Conservation (phyloP, 2,797 vertebrate genomes). For the Cephalopachus bancanus region DNA sequence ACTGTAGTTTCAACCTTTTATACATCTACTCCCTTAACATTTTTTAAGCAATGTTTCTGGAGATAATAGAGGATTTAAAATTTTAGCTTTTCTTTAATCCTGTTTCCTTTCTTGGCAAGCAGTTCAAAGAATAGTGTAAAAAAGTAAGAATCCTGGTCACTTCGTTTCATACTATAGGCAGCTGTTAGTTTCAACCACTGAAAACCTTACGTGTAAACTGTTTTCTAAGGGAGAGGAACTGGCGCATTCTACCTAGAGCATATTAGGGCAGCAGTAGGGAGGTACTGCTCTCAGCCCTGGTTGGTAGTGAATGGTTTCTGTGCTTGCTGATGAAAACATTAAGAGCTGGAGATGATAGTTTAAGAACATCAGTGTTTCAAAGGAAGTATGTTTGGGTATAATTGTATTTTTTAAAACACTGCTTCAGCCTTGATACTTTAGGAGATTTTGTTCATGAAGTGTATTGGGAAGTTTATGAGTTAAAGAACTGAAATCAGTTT, state of each 20-base stretch:
- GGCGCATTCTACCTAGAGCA: background rate
- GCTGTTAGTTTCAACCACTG: constrained; percentile 6
- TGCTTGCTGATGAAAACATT: constrained; percentile 24
- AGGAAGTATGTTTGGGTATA: constrained; percentile 19
- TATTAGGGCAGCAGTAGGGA: background rate
- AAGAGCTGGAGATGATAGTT: constrained; percentile 45
- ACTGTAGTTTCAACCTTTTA: constrained; percentile 31
- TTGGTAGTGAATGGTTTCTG: constrained; percentile 35
- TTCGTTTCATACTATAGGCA: constrained; percentile 28
- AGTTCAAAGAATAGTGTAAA: constrained; percentile 19
- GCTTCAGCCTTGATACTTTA: background rate
- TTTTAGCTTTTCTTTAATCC: constrained; percentile 34
- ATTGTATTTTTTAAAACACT: background rate
- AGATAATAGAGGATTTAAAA: constrained; percentile 58
- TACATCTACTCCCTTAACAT: background rate
- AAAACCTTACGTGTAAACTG: background rate
- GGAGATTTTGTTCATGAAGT: constrained; percentile 57
- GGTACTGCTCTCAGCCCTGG: background rate
- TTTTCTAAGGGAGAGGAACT: constrained; percentile 3
- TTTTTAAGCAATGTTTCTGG: constrained; percentile 57
- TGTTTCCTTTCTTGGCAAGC: constrained; percentile 45
- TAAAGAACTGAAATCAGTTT: constrained; percentile 60
- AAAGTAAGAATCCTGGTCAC: background rate
- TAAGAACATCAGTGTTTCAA: constrained; percentile 56
- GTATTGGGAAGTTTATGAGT: constrained; percentile 41